A percentile compares a stretch with the other conserved stretches of the same genome.
These are phyloP conservation scores for Caenorhabditis brenneri DNA, from an alignment of 1,140 invertebrate genomes.

Conservation along the genomic window DNA sequence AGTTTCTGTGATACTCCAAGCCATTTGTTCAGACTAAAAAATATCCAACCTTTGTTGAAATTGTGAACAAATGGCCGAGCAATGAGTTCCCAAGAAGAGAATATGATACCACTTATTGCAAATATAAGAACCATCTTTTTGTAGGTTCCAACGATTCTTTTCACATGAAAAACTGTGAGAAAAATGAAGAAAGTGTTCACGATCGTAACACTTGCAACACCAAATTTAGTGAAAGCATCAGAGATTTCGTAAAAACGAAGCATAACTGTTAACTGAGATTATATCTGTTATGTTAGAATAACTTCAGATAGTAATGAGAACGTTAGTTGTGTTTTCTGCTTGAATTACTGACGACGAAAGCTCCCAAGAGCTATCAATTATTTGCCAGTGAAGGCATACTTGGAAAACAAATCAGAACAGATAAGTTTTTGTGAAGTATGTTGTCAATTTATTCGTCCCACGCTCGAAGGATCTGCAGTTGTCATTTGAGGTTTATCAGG, in stretches of 20 bases:
- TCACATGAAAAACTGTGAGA: background rate
- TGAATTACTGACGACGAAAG: too few relatives aligned
- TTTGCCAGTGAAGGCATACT: too few relatives aligned
- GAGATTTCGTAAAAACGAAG: background rate
- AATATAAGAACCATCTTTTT: conserved; percentile 1
- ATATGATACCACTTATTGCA: background rate
- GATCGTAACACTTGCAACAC: background rate
- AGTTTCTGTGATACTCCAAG: background rate
- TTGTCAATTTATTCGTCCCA: too few relatives aligned
- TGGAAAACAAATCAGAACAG: too few relatives aligned
- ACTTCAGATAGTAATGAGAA: too few relatives aligned
- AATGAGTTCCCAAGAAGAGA: background rate
- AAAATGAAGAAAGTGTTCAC: background rate
- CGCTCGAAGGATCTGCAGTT: too few relatives aligned
- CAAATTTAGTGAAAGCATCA: background rate
- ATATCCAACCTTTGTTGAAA: background rate
- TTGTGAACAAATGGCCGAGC: conserved; percentile 2
- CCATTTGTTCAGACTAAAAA: background rate
- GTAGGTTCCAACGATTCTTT: background rate
- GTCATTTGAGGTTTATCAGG: too few relatives aligned
- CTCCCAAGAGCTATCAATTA: too few relatives aligned
- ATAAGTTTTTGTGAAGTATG: too few relatives aligned
- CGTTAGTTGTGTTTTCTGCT: too few relatives aligned
- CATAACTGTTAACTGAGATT: background rate
- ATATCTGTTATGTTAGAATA: too few relatives aligned